Evolutionary conservation across 2,797 vertebrate species (phyloP).

Genomic region (Limosa lapponica): DNA sequence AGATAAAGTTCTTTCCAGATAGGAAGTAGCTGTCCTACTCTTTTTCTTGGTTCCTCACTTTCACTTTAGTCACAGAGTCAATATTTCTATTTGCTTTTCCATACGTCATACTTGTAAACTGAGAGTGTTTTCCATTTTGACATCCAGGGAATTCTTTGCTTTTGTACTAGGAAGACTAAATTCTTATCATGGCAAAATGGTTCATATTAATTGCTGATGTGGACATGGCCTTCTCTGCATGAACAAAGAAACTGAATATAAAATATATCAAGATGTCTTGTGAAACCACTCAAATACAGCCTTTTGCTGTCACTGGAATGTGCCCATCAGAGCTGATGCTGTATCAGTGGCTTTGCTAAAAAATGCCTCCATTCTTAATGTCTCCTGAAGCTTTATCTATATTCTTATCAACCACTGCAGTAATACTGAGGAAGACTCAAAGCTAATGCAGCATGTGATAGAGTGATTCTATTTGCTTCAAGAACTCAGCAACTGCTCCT

Average conservation of each 20-base stretch:
- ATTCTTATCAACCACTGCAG: constrained; percentile 61
- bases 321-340: neutral
- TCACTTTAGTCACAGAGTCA: neutral
- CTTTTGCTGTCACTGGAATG: neutral
- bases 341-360: neutral
- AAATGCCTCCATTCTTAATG: constrained; percentile 11
- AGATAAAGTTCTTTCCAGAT: neutral
- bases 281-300: neutral
- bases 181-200: neutral
- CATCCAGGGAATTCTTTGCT: neutral
- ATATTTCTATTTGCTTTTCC: neutral
- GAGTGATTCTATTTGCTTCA: constrained; percentile 70
- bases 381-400: constrained; percentile 54
- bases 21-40: neutral
- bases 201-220: neutral
- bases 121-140: neutral
- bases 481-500: constrained; percentile 62
- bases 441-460: constrained; percentile 71
- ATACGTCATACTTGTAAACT: neutral
- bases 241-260: neutral
- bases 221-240: neutral
- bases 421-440: constrained; percentile 61
- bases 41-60: neutral
- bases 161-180: neutral
- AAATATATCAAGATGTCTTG: neutral